Evolutionary conservation across 2,797 vertebrate genomes (phyloP).

Genomic region (Rousettus madagascariensis): DNA sequence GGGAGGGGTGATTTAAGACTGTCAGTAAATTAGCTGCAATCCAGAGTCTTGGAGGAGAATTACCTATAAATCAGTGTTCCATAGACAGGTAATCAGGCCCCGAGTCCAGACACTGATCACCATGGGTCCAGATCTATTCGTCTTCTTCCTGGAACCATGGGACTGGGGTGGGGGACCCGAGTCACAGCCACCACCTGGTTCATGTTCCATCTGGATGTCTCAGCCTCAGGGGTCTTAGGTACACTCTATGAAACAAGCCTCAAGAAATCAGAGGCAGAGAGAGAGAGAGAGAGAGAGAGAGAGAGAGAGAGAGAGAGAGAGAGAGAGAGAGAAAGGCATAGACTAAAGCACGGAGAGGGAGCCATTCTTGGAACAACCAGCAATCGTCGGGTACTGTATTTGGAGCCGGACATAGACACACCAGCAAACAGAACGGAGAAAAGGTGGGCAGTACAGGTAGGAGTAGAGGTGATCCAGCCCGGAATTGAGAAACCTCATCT

Average conservation of each 20-base stretch:
- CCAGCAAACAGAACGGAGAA: neutral
- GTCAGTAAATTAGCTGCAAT: conserved; percentile 68
- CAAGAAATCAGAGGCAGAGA: neutral
- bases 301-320: neutral
- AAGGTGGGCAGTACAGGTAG: rapidly evolving
- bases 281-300: too few relatives aligned
- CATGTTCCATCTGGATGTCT: neutral
- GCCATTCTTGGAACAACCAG: neutral
- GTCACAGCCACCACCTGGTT: neutral
- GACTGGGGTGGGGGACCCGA: neutral
- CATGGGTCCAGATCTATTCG: neutral
- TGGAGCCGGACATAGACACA: neutral
- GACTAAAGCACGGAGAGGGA: neutral
- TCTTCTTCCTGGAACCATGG: neutral
- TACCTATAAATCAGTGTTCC: conserved; percentile 62
- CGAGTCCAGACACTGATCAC: conserved; percentile 35
- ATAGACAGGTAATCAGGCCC: conserved; percentile 61
- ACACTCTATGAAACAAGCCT: neutral
- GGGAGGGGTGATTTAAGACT: conserved; percentile 67
- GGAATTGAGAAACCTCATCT: rapidly evolving
- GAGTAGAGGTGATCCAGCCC: rapidly evolving
- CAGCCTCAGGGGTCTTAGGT: neutral
- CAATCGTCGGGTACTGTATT: rapidly evolving
- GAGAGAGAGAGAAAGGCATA: too few relatives aligned
- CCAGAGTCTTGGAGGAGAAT: conserved; percentile 1